These are phyloP conservation scores for Trachelus iudaicus DNA, from an alignment of 2,888 invertebrate species.

Conservation along the genomic window DNA sequence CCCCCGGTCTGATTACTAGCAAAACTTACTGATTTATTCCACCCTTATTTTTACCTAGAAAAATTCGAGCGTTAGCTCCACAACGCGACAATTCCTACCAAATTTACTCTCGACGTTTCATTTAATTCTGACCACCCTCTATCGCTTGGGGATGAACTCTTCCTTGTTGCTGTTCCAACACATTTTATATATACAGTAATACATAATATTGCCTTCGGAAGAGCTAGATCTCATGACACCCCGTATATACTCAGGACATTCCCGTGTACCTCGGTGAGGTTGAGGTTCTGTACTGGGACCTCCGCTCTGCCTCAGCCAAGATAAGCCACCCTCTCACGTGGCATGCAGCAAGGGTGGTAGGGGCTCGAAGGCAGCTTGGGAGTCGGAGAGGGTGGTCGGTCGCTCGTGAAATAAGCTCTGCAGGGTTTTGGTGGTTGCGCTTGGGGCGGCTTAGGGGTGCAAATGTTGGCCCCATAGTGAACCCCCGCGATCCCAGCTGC, in stretches of 20 bases:
- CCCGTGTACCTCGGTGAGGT: constrained; percentile 6
- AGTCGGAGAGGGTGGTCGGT: constrained; percentile 49
- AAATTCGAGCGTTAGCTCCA: not conserved
- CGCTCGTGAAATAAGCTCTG: constrained; percentile 63
- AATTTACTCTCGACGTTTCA: too few species aligned
- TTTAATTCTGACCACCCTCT: too few species aligned
- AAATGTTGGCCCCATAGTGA: constrained; percentile 30
- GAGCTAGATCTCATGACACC: constrained; percentile 9
- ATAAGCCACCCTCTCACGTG: constrained; percentile 51
- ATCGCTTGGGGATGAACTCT: not conserved
- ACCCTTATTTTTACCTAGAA: not conserved
- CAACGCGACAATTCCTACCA: not conserved
- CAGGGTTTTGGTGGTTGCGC: constrained; percentile 63
- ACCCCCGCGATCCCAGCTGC: constrained; percentile 55
- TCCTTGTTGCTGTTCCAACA: too few species aligned
- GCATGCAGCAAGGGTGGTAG: constrained; percentile 24
- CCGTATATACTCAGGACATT: constrained; percentile 17
- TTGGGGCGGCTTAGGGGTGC: constrained; percentile 57
- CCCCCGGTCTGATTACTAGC: not conserved
- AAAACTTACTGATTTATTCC: too few species aligned
- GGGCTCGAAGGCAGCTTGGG: constrained; percentile 16
- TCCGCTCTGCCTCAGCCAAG: constrained; percentile 46
- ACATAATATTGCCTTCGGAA: too few species aligned
- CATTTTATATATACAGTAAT: too few species aligned
- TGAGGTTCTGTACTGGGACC: constrained; percentile 41